Conservation (phyloP, 2,797 vertebrate genomes). For the Furcifer pardalis region DNA sequence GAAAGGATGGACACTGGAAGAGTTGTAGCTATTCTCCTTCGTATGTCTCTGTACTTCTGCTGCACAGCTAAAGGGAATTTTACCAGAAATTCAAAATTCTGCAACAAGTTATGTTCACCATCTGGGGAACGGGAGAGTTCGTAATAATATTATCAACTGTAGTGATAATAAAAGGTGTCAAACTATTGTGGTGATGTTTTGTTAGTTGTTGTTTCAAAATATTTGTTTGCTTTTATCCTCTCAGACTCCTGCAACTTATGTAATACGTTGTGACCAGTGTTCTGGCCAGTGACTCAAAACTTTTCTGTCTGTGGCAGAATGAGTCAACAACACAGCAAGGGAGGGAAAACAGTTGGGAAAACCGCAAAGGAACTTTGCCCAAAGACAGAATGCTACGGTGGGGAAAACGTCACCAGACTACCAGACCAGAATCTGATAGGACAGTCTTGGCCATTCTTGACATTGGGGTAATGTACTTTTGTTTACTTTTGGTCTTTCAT, state of each 20-base stretch:
- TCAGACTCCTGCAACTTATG: not conserved
- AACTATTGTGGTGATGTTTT: slow-evolving; percentile 1
- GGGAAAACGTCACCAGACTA: not conserved
- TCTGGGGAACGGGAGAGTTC: not conserved
- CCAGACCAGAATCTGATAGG: not conserved
- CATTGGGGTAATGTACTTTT: not conserved
- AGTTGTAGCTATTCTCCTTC: too few relatives aligned
- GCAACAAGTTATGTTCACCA: too few relatives aligned
- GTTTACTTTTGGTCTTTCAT: not conserved
- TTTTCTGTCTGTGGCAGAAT: slow-evolving; percentile 2
- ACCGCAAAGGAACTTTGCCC: not conserved
- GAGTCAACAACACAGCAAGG: not conserved
- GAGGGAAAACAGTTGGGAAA: not conserved
- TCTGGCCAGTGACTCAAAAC: slow-evolving; percentile 7
- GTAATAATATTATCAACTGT: not conserved
- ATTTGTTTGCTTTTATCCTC: not conserved
- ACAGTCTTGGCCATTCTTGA: not conserved
- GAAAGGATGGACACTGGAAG: too few relatives aligned
- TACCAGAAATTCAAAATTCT: too few relatives aligned
- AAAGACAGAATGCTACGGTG: not conserved
- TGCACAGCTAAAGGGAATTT: too few relatives aligned
- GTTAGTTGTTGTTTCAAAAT: not conserved
- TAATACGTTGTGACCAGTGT: not conserved
- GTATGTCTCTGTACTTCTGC: too few relatives aligned
- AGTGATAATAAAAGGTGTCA: not conserved